Evolutionary conservation across 2,888 invertebrate genomes (phyloP).

Genomic region (Drosophila mettleri): DNA sequence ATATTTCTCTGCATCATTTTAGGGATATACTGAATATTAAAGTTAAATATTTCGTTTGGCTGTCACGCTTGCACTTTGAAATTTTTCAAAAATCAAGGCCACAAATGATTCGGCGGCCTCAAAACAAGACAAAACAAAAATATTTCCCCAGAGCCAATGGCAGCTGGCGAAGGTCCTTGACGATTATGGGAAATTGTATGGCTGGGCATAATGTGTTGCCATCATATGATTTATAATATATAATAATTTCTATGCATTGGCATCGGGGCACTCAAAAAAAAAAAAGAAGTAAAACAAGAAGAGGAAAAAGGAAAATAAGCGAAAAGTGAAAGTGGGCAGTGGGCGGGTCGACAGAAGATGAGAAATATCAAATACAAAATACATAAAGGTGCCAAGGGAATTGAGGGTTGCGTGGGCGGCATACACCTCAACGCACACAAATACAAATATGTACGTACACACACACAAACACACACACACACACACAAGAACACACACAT

Average conservation of each 20-base stretch:
- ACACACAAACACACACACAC: background rate
- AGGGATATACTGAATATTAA: background rate
- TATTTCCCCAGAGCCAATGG: slow-evolving; percentile 35
- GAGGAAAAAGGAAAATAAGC: slow-evolving; percentile 7
- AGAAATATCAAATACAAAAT: slow-evolving; percentile 57
- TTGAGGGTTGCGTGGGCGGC: slow-evolving; percentile 27
- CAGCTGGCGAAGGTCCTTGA: slow-evolving; percentile 40
- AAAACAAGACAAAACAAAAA: slow-evolving; percentile 7
- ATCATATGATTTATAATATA: slow-evolving; percentile 76
- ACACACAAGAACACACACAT: background rate
- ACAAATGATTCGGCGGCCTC: slow-evolving; percentile 43
- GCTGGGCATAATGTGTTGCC: slow-evolving; percentile 72
- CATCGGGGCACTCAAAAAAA: slow-evolving; percentile 33
- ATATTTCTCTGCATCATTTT: background rate
- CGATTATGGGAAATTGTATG: slow-evolving; percentile 57
- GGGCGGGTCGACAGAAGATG: slow-evolving; percentile 23
- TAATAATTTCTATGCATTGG: slow-evolving; percentile 73
- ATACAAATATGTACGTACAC: no score
- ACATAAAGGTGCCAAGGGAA: slow-evolving; percentile 52
- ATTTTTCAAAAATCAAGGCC: slow-evolving; percentile 27
- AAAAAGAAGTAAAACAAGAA: background rate
- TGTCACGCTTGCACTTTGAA: background rate
- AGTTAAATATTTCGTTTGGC: background rate
- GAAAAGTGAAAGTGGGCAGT: slow-evolving; percentile 47
- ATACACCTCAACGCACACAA: slow-evolving; percentile 7